phyloP scores from a whole-genome alignment of 1,140 invertebrate genomes.

The Pseudomyrmex gracilis region DNA sequence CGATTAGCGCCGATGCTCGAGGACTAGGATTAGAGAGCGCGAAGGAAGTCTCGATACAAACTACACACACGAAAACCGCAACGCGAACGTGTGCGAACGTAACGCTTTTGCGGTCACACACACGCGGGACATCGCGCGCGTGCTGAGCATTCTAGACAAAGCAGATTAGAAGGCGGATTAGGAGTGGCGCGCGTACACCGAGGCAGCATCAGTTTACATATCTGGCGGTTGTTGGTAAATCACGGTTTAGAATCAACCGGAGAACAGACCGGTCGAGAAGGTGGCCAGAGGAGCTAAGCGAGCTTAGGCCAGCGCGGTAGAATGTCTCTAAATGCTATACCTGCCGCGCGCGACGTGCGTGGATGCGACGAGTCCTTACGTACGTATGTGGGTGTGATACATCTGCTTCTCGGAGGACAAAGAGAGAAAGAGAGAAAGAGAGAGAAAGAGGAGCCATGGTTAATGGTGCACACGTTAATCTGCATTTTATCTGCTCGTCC shows the following conservation, averaged over 20 bases:
- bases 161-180: conserved; percentile 77
- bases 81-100: background rate
- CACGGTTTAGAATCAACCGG: conserved; percentile 82
- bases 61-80: background rate
- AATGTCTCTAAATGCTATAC: conserved; percentile 80
- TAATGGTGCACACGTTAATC: background rate
- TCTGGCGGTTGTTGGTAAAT: conserved; percentile 83
- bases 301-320: conserved; percentile 80
- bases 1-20: background rate
- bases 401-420: background rate
- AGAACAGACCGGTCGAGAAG: conserved; percentile 76
- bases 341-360: conserved; percentile 43
- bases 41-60: background rate
- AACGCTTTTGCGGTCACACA: no score
- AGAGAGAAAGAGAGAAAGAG: background rate
- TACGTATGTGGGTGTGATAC: background rate
- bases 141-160: background rate
- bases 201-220: conserved; percentile 67
- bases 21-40: background rate
- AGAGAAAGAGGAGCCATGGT: background rate
- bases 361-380: conserved; percentile 5
- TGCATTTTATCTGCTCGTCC: no score
- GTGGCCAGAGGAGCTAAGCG: conserved; percentile 82
- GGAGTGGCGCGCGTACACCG: conserved; percentile 60
- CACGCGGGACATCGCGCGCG: no score